Evolutionary conservation across 1,140 invertebrate genomes (phyloP).

Genomic region (Aphelinus atriplicis): DNA sequence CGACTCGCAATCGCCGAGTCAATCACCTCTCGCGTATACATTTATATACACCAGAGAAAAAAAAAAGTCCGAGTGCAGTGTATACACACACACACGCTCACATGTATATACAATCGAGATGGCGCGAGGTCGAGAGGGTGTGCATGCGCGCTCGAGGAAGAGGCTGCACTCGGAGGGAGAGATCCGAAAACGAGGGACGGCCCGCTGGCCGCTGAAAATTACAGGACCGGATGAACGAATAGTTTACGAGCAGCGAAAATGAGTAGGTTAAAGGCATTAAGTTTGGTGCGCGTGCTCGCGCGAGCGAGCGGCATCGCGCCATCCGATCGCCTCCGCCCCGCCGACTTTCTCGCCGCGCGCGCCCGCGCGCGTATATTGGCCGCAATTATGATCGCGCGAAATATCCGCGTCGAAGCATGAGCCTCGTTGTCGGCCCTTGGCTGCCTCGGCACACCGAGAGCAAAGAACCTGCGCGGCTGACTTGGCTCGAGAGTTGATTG

Average conservation of each 20-base stretch:
- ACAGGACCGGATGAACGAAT: constrained; percentile 62
- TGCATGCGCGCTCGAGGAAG: no score
- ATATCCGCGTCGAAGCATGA: constrained; percentile 16
- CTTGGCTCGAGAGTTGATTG: constrained; percentile 13
- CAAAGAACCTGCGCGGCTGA: no score
- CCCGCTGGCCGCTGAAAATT: constrained; percentile 57
- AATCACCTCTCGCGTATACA: constrained; percentile 9
- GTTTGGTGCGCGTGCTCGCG: constrained; percentile 6
- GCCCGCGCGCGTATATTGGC: neutral
- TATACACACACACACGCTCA: neutral
- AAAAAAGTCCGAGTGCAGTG: neutral
- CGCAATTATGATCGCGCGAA: constrained; percentile 36
- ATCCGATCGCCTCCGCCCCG: neutral
- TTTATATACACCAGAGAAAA: neutral
- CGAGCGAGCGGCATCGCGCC: neutral
- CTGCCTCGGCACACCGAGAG: neutral
- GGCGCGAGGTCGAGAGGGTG: constrained; percentile 33
- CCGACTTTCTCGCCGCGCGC: neutral
- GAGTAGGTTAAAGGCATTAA: constrained; percentile 37
- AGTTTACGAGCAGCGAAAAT: constrained; percentile 63
- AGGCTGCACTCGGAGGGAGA: no score
- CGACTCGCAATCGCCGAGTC: constrained; percentile 19
- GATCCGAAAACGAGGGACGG: neutral
- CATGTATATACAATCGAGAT: constrained; percentile 34
- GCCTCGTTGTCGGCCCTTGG: neutral